Evolutionary conservation across 2,113 vertebrate genomes (phyloP).

Genomic region (Cottus gobio): DNA sequence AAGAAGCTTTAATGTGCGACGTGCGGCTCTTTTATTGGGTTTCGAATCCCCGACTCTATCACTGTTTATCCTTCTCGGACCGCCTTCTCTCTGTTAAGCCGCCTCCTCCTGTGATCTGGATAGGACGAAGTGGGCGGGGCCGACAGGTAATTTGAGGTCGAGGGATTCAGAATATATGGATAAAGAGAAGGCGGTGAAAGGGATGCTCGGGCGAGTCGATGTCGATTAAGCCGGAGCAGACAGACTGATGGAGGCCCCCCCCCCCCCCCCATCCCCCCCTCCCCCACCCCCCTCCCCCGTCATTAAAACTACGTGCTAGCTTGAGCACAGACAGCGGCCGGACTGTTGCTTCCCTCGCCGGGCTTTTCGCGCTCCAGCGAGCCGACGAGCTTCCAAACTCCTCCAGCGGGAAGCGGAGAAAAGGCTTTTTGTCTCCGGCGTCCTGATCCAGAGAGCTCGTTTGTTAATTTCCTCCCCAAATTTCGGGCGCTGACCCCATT

Average conservation of each 20-base stretch:
- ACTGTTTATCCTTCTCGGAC: too few relatives aligned
- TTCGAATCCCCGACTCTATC: too few relatives aligned
- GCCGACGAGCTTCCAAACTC: constrained; percentile 54
- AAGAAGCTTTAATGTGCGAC: constrained; percentile 13
- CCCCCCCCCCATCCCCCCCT: background rate
- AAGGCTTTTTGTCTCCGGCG: constrained; percentile 55
- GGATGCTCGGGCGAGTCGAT: constrained; percentile 27
- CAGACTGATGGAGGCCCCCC: constrained; percentile 8
- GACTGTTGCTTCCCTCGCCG: constrained; percentile 53
- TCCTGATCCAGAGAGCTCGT: too few relatives aligned
- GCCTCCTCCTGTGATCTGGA: too few relatives aligned
- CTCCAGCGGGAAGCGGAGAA: constrained; percentile 58
- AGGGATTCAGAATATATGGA: constrained; percentile 26
- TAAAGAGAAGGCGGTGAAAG: constrained; percentile 14
- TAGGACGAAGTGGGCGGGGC: constrained; percentile 20
- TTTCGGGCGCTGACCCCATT: too few relatives aligned
- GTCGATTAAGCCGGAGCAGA: constrained; percentile 40
- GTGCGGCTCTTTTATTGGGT: too few relatives aligned
- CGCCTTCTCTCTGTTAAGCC: too few relatives aligned
- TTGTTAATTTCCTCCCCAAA: too few relatives aligned
- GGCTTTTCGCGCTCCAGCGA: constrained; percentile 68
- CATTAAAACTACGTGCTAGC: constrained; percentile 67
- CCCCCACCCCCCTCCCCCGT: constrained; percentile 21
- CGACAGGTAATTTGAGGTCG: constrained; percentile 49
- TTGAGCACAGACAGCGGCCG: constrained; percentile 68